Conservation (phyloP, 2,797 vertebrate species). For the Enteromius unitaeniatus region DNA sequence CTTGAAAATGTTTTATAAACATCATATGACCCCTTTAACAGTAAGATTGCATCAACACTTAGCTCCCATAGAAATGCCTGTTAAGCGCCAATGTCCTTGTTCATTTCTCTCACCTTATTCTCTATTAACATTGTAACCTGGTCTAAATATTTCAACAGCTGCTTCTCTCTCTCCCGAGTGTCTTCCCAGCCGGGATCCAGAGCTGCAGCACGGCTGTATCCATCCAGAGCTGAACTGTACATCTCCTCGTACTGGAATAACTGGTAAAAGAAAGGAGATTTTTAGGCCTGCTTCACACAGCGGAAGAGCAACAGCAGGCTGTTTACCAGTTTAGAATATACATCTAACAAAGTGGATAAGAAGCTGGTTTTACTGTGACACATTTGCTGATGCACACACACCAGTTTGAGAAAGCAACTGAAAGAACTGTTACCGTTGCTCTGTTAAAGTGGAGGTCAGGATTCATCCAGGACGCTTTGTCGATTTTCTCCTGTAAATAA, state of each 20-base stretch:
- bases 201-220: conserved; percentile 82
- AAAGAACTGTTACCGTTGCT: conserved; percentile 69
- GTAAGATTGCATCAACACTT: no score
- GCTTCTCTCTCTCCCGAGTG: conserved; percentile 80
- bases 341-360: neutral
- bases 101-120: conserved; percentile 78
- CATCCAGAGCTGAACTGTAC: conserved; percentile 84
- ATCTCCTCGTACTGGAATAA: conserved; percentile 91
- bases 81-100: neutral
- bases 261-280: conserved; percentile 58
- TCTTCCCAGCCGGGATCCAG: conserved; percentile 87
- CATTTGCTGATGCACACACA: neutral
- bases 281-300: neutral
- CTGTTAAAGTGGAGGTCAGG: conserved; percentile 91
- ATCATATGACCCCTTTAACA: no score
- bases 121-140: conserved; percentile 81
- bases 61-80: neutral
- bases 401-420: neutral
- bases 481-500: conserved; percentile 83
- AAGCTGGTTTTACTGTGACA: neutral
- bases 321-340: neutral
- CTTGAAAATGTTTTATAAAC: no score
- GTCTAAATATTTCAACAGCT: conserved; percentile 84
- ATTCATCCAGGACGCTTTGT: conserved; percentile 83
- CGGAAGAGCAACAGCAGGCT: neutral